Evolutionary conservation across 2,113 vertebrate species (phyloP), one percentile per base, ranked within the genome.

Genomic region (Calyptomena viridis): DNA sequence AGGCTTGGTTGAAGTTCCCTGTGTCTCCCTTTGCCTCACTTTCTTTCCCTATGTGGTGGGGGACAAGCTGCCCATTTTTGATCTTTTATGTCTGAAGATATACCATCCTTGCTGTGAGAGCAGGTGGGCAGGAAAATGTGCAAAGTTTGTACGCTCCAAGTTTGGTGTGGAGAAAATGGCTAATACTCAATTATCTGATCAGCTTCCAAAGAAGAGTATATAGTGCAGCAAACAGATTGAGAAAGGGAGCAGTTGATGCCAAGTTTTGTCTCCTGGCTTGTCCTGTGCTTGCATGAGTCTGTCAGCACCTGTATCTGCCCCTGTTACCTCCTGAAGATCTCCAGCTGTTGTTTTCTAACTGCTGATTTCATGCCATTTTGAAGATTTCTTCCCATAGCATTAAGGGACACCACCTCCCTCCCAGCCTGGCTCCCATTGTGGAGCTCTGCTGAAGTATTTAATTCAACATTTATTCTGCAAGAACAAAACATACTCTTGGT

Each of bases 381-480:
- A 69, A 52, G 44, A 5, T 78, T 74, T 85, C 55, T 69, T 74
- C 33, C 55, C 33, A 12, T 4, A 40, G 55, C 33, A 42, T 14
- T 40, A 14, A 20, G 11, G 5, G 27, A 33, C 2, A 1, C 17
- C 33, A n/a, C 14, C 20, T 71, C 8, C 44, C 23, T 82, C 35
- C 23, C 35, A 77, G 55, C 8, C 53, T 46, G 63, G 40, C 9
- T 66, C 33, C 28, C 2, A 13, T 37, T 0, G 1, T 0, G 0
- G 72, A 73, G 24, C 14, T 81, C 74, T 77, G 53, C 47, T 90
- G 42, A 46, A 28, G 12, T n/a, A 23, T 68, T 60, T 56, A 12
- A 42, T 28, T 71, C 30, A 60, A 3, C 10, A 6, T 52, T 62
- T 39, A 40, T 74, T 64, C 60, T 78, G 25, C 55, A 69, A 90